Percentiles rank a stretch among this genome's conserved stretches.
Evolutionary conservation across 1,140 invertebrate species (phyloP).

Genomic region (Penaeus chinensis): DNA sequence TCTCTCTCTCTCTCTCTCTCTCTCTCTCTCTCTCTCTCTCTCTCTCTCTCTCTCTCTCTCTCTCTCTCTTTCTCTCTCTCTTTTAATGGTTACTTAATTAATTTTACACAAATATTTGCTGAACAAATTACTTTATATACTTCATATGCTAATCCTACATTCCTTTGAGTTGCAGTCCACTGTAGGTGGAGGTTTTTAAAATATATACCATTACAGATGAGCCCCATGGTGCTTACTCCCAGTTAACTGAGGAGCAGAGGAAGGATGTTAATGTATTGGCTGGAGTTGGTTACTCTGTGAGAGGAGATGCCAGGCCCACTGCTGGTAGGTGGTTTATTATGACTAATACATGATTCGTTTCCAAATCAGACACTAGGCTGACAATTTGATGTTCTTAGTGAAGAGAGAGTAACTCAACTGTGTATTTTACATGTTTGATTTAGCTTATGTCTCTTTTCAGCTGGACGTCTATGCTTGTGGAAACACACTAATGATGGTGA

Average conservation of each 20-base stretch:
- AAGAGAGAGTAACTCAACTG: neutral
- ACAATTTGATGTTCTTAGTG: too few relatives aligned
- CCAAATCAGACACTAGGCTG: neutral
- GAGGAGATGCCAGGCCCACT: conserved; percentile 81
- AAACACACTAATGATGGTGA: conserved; percentile 76
- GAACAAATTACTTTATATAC: neutral
- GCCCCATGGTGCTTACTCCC: conserved; percentile 83
- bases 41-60: too few relatives aligned
- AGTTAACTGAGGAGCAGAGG: conserved; percentile 78
- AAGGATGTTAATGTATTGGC: conserved; percentile 82
- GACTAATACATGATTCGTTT: neutral
- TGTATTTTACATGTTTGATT: neutral
- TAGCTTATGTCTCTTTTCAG: conserved; percentile 77
- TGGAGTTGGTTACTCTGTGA: conserved; percentile 84
- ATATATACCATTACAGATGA: conserved; percentile 72
- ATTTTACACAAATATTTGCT: neutral
- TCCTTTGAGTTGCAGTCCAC: too few relatives aligned
- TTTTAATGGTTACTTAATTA: too few relatives aligned
- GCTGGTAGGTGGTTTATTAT: conserved; percentile 59
- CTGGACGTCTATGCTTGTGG: conserved; percentile 82
- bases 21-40: too few relatives aligned
- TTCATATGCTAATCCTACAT: neutral
- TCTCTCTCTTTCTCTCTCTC: too few relatives aligned
- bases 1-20: too few relatives aligned
- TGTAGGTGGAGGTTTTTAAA: too few relatives aligned